These are phyloP conservation scores for Euwallacea similis DNA, from an alignment of 1,140 invertebrate species.

Conservation along the genomic window DNA sequence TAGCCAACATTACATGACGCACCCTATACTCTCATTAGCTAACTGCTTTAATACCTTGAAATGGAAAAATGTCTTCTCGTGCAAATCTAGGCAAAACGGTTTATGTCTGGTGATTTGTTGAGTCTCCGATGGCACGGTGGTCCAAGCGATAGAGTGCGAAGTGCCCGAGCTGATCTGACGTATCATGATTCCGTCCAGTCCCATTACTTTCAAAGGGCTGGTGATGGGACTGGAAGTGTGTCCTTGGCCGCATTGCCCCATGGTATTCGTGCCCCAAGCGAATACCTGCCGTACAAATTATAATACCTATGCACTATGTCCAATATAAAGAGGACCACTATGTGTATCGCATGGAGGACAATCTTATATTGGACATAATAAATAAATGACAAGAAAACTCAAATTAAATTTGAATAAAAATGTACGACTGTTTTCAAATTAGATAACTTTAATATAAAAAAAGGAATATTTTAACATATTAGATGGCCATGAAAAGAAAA, in stretches of 20 bases:
- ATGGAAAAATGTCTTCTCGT: constrained; percentile 62
- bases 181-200: constrained; percentile 62
- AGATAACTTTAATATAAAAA: too few species aligned
- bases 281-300: constrained; percentile 44
- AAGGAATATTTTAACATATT: too few species aligned
- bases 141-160: constrained; percentile 71
- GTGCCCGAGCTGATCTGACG: constrained; percentile 66
- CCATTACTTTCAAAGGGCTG: constrained; percentile 63
- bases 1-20: too few species aligned
- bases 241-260: constrained; percentile 72
- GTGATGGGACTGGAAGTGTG: constrained; percentile 66
- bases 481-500: too few species aligned
- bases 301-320: background rate
- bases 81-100: constrained; percentile 67
- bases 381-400: too few species aligned
- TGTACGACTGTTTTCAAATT: too few species aligned
- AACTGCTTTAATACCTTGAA: constrained; percentile 18
- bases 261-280: constrained; percentile 72
- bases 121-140: constrained; percentile 61
- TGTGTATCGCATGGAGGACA: too few species aligned
- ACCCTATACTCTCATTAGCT: background rate
- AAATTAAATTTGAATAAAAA: too few species aligned
- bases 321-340: too few species aligned
- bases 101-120: constrained; percentile 61
- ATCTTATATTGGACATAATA: too few species aligned